Evolutionary conservation across 2,797 vertebrate genomes (phyloP), one percentile per base, ranked within the genome.

Genomic region (Oreonectes daqikongensis): DNA sequence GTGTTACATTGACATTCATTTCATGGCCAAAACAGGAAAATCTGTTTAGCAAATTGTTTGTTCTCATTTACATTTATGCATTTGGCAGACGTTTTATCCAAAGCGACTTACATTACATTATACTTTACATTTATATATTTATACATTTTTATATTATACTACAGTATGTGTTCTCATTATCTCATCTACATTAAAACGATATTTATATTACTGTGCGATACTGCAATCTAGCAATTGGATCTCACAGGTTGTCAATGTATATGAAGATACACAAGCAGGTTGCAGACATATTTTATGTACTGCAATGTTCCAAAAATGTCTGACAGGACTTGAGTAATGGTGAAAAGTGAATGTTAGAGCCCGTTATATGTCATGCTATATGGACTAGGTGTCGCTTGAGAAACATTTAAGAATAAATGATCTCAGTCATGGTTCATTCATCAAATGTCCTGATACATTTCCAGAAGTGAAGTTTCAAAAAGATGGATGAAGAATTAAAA

Each of bases 351-450:
- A 55, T 55, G 53, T 26, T 15, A 26, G 53, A 55, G 57, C 15
- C 55, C 1, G 5, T 18, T 48, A n/a, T 11, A 9, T 72, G 12
- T 7, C 30, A 24, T 40, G 22, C 53, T 42, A 74, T 30, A 74
- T 30, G 35, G 18, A 18, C 18, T 32, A 64, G 22, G 20, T 73
- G 44, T 73, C 71, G 20, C 71, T n/a, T 8, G 1, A 35, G 48
- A 74, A 30, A 10, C 20, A 57, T 38, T 61, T 50, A 9, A 48
- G 18, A 74, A 65, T 53, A 55, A 40, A 74, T 65, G 4, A 20
- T 66, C 18, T 24, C 40, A 15, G 40, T 18, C 2, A 38, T 64
- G 10, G 22, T n/a, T 40, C 15, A 73, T 66, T 66, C 12, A 74
- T 53, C 60, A 42, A 42, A 42, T 42, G 10, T 35, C 35, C 35